Percentiles rank a stretch among this genome's conserved stretches.
These are phyloP conservation scores for Nomada flava DNA, from an alignment of 2,888 invertebrate species.

Conservation along the genomic window DNA sequence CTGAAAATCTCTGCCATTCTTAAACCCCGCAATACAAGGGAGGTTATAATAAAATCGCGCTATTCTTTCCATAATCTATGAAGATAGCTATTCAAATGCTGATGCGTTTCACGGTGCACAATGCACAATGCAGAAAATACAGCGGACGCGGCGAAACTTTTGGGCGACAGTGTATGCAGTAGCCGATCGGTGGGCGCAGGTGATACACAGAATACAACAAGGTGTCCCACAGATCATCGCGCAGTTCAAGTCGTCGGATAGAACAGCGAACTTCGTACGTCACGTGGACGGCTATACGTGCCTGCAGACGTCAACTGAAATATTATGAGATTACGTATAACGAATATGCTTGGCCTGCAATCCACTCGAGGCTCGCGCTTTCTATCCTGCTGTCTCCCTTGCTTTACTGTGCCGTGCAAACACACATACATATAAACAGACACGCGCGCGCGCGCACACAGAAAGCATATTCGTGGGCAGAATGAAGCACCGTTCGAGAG, in stretches of 20 bases:
- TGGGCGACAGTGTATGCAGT: constrained; percentile 16
- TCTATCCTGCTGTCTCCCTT: background rate
- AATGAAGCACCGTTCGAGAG: constrained; percentile 47
- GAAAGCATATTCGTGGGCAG: constrained; percentile 13
- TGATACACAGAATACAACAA: constrained; percentile 58
- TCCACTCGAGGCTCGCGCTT: constrained; percentile 63
- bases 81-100: background rate
- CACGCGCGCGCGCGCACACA: background rate
- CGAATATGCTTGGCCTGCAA: constrained; percentile 67
- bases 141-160: constrained; percentile 21
- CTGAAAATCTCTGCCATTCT: no score
- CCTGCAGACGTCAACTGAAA: constrained; percentile 71
- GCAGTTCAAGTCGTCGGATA: constrained; percentile 59
- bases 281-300: constrained; percentile 42
- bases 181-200: constrained; percentile 61
- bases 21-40: no score
- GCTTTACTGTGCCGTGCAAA: background rate
- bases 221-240: constrained; percentile 64
- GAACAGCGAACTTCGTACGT: constrained; percentile 52
- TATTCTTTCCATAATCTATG: background rate
- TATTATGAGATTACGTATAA: constrained; percentile 74
- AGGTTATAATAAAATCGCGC: background rate
- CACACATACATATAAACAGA: background rate
- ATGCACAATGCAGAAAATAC: background rate
- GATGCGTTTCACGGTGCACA: background rate